phyloP scores from a whole-genome alignment of 2,113 vertebrate species.

The Hippocampus barbouri region DNA sequence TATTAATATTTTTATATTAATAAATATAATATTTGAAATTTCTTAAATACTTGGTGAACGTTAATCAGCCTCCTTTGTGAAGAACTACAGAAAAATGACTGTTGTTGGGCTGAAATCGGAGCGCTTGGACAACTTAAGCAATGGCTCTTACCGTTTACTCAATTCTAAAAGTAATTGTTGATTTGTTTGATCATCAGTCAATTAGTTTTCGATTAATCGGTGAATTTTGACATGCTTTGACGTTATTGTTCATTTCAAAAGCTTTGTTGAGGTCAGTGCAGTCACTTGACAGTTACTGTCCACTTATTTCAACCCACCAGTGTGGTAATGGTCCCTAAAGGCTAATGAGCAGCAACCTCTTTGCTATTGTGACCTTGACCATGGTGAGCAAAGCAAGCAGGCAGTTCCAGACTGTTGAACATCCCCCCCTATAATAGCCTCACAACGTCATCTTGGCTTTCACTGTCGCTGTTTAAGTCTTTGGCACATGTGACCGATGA shows the following conservation, averaged over 20 bases:
- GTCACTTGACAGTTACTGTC: conserved; percentile 2
- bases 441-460: conserved; percentile 21
- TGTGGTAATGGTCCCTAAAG: conserved; percentile 41
- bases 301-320: conserved; percentile 13
- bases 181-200: background rate
- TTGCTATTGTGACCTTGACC: conserved; percentile 55
- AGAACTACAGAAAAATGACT: too few species aligned
- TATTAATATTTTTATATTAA: too few species aligned
- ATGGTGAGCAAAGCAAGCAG: conserved; percentile 23
- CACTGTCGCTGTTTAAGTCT: conserved; percentile 31
- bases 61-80: too few species aligned
- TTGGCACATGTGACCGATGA: conserved; percentile 28
- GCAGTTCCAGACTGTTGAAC: conserved; percentile 32
- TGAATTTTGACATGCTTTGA: background rate
- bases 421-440: conserved; percentile 8
- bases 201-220: background rate
- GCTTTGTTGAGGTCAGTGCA: background rate
- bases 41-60: too few species aligned
- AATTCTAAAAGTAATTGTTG: background rate
- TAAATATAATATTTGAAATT: too few species aligned
- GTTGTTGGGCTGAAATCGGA: too few species aligned
- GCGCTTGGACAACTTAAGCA: too few species aligned
- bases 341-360: conserved; percentile 20
- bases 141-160: too few species aligned
- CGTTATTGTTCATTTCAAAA: background rate